Evolutionary conservation across 2,888 invertebrate genomes (phyloP), one percentile per base, ranked within the genome.

Genomic region (Sclerodermus sp.): DNA sequence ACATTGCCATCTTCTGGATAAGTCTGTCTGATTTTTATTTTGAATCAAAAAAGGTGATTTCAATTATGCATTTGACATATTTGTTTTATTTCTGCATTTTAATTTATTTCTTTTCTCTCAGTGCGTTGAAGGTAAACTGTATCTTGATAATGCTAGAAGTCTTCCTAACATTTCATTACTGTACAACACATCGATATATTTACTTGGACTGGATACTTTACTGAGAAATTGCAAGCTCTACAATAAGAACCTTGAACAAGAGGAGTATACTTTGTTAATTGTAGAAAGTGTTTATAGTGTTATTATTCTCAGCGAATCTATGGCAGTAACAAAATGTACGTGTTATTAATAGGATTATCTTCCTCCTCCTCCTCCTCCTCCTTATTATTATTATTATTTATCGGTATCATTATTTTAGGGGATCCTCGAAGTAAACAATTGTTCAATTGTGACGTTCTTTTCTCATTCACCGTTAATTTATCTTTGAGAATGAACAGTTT

Each of bases 21-120:
- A 68, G 66, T 50, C 59, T 78, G 38, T 65, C 75, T 16, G 71
- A 76, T 45, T 68, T 67, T 49, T 74, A 75, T 39, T 73, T 72
- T 15, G 69, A 73, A 46, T 63, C 60, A 44, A 62, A 64, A 15
- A 64, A 65, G 65, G 74, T 71, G 51, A 23, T 39, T 17, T 23
- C 23, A 23, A 23, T 23, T 23, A 5, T 23, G 23, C 23, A 23
- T 23, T 23, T 23, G n/a, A n/a, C 8, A 23, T 23, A 23, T 5
- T 23, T 8, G 8, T 23, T 5, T 23, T 23, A 14, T 42, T 40
- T 53, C 16, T 15, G 13, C 30, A 34, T 10, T 4, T 45, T 13
- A 31, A 32, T 42, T 42, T 29, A 38, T 37, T 53, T 55, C n/a
- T n/a, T n/a, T n/a, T n/a, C n/a, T n/a, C n/a, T 45, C 42, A 72